A percentile compares a stretch with the other conserved stretches of the same genome.
Evolutionary conservation across 1,140 invertebrate species (phyloP).

Genomic region (Stenopsyche tienmushanensis): DNA sequence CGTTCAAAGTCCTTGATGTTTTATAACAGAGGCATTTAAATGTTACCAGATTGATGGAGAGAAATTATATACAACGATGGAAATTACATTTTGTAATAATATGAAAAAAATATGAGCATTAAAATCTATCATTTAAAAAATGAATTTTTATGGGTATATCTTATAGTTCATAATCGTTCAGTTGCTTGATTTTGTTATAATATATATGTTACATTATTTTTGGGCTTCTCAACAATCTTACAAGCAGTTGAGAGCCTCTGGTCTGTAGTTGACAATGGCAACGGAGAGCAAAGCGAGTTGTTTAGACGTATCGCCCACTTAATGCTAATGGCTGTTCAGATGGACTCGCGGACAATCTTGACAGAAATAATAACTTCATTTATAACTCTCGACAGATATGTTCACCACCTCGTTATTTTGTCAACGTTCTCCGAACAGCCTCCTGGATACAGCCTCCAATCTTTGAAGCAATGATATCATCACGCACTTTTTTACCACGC

Average conservation of each 20-base stretch:
- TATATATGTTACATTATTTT: not conserved
- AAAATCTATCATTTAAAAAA: no score
- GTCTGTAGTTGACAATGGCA: slow-evolving; percentile 3
- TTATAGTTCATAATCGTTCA: not conserved
- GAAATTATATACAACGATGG: no score
- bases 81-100: no score
- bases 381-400: slow-evolving; percentile 27
- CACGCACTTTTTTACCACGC: not conserved
- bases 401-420: slow-evolving; percentile 17
- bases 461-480: no score
- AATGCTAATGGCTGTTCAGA: slow-evolving; percentile 39
- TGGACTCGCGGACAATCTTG: slow-evolving; percentile 35
- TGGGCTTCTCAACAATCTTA: not conserved
- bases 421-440: not conserved
- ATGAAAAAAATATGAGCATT: no score
- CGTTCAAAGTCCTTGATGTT: no score
- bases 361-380: slow-evolving; percentile 42
- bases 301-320: slow-evolving; percentile 41
- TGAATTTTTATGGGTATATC: not conserved
- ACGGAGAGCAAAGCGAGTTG: slow-evolving; percentile 17
- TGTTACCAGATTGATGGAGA: no score
- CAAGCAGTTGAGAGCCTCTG: slow-evolving; percentile 1
- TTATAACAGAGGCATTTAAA: no score
- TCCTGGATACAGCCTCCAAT: not conserved
- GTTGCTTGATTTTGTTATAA: not conserved